These are phyloP conservation scores for Macrocentrus cingulum DNA, from an alignment of 1,140 invertebrate species.

Conservation along the genomic window DNA sequence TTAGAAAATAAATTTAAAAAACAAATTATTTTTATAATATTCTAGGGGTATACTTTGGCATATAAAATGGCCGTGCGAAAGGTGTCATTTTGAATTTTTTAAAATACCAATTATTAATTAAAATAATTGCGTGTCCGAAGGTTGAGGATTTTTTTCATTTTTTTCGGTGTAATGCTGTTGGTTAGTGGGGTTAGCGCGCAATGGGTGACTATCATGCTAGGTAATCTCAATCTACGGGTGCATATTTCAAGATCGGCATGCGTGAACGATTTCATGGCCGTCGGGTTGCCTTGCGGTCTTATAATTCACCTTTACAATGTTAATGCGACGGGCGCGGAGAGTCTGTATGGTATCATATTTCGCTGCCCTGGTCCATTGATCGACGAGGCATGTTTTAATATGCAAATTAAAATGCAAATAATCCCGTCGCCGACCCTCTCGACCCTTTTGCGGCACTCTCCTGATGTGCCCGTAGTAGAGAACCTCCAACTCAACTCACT, in stretches of 20 bases:
- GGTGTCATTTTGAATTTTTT: too few relatives aligned
- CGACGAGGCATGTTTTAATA: constrained; percentile 50
- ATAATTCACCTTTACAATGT: constrained; percentile 53
- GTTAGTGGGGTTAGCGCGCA: neutral
- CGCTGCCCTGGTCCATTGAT: constrained; percentile 39
- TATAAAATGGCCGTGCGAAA: too few relatives aligned
- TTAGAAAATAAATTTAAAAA: too few relatives aligned
- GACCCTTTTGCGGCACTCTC: neutral
- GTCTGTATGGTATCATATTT: constrained; percentile 46
- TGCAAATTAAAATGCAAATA: constrained; percentile 57
- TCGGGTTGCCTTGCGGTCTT: constrained; percentile 55
- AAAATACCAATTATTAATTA: too few relatives aligned
- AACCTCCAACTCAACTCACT: neutral
- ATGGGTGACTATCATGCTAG: constrained; percentile 39
- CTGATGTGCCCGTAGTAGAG: neutral
- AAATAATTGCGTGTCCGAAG: too few relatives aligned
- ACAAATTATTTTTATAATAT: neutral
- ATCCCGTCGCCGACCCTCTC: constrained; percentile 6
- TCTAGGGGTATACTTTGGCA: too few relatives aligned
- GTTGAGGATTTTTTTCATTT: too few relatives aligned
- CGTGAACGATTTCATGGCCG: constrained; percentile 56
- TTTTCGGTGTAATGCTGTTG: too few relatives aligned
- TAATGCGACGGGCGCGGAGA: constrained; percentile 47
- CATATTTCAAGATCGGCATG: constrained; percentile 58
- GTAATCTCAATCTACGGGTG: constrained; percentile 33